Evolutionary conservation across 2,797 vertebrate species (phyloP), one percentile per base, ranked within the genome.

Genomic region (Delichon dasypus): DNA sequence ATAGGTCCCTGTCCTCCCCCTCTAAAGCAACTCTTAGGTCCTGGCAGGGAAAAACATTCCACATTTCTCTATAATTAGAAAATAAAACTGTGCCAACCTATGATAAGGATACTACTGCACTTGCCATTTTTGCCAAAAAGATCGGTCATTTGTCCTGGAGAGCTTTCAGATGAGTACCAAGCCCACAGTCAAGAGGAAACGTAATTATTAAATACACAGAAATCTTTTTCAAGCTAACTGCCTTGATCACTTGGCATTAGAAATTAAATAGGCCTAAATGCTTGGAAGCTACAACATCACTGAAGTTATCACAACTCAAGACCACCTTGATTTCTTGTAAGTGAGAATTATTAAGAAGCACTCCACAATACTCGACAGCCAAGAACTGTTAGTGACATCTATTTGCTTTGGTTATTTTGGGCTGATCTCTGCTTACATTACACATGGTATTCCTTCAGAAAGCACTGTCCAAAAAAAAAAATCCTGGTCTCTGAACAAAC

Each of bases 351-450:
- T 42, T 29, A 53, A 48, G 51, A 30, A 85, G 27, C 29, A 36
- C 27, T 47, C 12, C 53, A 48, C 22, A n/a, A 16, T 19, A 47
- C 11, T 1, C 1, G 0, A 25, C 0, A 61, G 54, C 54, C 34
- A 32, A 68, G 42, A 83, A 84, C 62, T 29, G 27, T 25, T 36
- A 54, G 20, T 16, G 40, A 86, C 66, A 72, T 15, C 47, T 65
- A 57, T 62, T 61, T 3, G 0, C 60, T 74, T 54, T 19, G 25
- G 54, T 58, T 94, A 68, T 70, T 88, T 84, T 32, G 44, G 25
- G 75, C 34, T 64, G 36, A n/a, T 79, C 32, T 81, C 74, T 81
- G 68, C 54, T 47, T 45, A 64, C 26, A 23, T 54, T 44, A 84
- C 45, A 25, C 21, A 48, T 13, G 51, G 27, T 51, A 55, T 18